Evolutionary conservation across 2,888 invertebrate genomes (phyloP).

Genomic region (Caenorhabditis sp.): DNA sequence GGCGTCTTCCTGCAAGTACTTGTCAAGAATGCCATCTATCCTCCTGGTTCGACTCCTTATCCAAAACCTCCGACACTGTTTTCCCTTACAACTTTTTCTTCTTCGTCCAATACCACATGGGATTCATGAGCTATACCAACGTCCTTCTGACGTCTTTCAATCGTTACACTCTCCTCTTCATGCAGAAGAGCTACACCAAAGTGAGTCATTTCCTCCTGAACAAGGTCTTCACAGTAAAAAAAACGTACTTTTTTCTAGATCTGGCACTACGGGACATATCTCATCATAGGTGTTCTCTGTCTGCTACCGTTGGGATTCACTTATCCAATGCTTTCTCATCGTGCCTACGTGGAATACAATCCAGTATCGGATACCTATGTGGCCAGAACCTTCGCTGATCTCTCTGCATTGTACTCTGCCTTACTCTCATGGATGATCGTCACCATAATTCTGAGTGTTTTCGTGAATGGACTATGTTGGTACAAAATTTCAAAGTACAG

Average conservation of each 20-base stretch:
- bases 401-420: conserved; percentile 36
- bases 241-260: conserved; percentile 26
- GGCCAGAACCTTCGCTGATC: conserved; percentile 23
- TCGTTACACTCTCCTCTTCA: conserved; percentile 48
- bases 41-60: conserved; percentile 35
- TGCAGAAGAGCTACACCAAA: conserved; percentile 37
- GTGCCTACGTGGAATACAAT: conserved; percentile 50
- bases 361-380: conserved; percentile 39
- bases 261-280: conserved; percentile 42
- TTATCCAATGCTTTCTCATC: conserved; percentile 26
- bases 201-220: conserved; percentile 22
- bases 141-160: conserved; percentile 52
- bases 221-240: conserved; percentile 2
- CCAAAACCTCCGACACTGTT: not conserved
- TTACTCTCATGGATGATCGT: conserved; percentile 43
- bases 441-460: conserved; percentile 19
- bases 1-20: conserved; percentile 41
- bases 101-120: conserved; percentile 41
- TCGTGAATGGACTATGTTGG: conserved; percentile 50
- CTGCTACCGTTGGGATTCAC: conserved; percentile 34
- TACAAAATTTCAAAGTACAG: conserved; percentile 55
- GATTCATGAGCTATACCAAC: conserved; percentile 45
- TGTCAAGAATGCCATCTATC: conserved; percentile 36
- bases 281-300: conserved; percentile 14
- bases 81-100: conserved; percentile 44